Evolutionary conservation across 1,140 invertebrate genomes (phyloP), one percentile per base, ranked within the genome.

Genomic region (Solenopsis invicta): DNA sequence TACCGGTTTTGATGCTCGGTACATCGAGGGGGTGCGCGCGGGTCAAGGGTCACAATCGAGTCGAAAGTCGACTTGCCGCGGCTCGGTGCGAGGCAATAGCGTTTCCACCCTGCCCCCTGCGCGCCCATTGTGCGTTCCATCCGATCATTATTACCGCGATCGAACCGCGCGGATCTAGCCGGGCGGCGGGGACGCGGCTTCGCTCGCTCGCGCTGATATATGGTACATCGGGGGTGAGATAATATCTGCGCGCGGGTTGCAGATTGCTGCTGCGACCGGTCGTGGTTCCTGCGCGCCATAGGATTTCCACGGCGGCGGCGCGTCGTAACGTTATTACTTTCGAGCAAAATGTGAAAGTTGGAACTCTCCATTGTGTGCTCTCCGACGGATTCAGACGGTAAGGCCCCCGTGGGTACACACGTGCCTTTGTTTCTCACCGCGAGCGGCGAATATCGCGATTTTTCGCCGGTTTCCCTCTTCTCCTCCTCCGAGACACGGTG

Each of bases 101-200:
- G 52, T 72, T 82, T 81, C 34, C 69, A 34, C 54, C 80, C 56
- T 41, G 54, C 45, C 76, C 75, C 41, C 21, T 80, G 62, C 62
- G 61, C 76, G 77, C 29, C 77, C 80, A 84, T 84, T 84, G 80
- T 75, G 62, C 77, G 77, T 69, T 80, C 76, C 77, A 54, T 80
- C 45, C 80, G 69, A 84, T 84, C 80, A 74, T 84, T 84, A 84
- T 84, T 84, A 84, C 80, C 80, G 41, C 80, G 80, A 84, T 84
- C 69, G 69, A 84, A 9, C 69, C n/a, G n/a, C 67, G 67, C 80
- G 80, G 69, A 84, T 84, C 69, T 84, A 84, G 80, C 54, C 80
- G 48, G 37, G 80, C n/a, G n/a, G n/a, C n/a, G n/a, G n/a, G n/a
- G n/a, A n/a, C n/a, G n/a, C n/a, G n/a, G n/a, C n/a, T n/a, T n/a